Evolutionary conservation across 2,113 vertebrate species (phyloP), one percentile per base, ranked within the genome.

Genomic region (Barbus barbus): DNA sequence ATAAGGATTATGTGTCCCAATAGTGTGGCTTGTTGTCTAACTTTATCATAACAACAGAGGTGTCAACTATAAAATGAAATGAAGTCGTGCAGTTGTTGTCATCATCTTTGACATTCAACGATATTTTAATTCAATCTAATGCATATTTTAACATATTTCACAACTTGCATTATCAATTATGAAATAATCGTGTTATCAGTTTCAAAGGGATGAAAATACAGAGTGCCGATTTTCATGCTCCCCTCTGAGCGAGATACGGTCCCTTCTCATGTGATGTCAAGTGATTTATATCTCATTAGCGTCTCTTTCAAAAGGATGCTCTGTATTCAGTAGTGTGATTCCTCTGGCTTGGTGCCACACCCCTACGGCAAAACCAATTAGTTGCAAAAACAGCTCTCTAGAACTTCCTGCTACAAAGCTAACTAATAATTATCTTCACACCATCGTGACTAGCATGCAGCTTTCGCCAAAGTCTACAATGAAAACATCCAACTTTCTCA

Each of bases 311-410:
- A 63, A 80, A 73, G 20, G 53, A 36, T 20, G 38, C 31, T 71
- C 14, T 2, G 2, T 71, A 63, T 86, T 71, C 63, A 48, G n/a
- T 0, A 14, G 60, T 63, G 75, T 69, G 75, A 20, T 56, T 67
- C 33, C 46, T 78, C 38, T 82, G 83, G 48, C 61, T 67, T 28
- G 20, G 24, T 41, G 51, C 82, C 79, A 53, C 83, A 77, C 46
- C 67, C 48, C 67, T 80, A 46, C n/a, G 69, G 69, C 22, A 38
- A 51, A 76, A 77, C 71, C 79, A 80, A 86, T 85, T 65, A 82
- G 75, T 83, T 48, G 81, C 28, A 74, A 13, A 77, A 36, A 44
- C 67, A 26, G 44, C 46, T 77, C 53, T 79, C 56, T 44, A 75
- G 13, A 56, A 41, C 31, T 44, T 41, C 67, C 73, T 58, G 74